Base-by-base conservation (phyloP, 2,797 vertebrate species). In the Pseudochaenichthys georgianus region DNA sequence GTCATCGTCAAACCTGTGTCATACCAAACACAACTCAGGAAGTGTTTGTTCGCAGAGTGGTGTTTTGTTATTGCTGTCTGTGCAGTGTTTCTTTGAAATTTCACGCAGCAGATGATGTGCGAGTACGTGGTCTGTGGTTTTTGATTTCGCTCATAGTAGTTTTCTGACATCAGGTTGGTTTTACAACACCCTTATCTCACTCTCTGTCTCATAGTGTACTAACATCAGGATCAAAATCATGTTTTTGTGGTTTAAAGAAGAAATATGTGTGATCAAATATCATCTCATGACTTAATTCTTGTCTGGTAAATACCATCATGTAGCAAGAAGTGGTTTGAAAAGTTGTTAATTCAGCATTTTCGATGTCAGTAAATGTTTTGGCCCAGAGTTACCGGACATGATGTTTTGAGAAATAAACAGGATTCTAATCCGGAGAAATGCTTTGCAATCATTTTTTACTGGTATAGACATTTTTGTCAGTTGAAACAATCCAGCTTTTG, bases 51-150 rank as follows among this genome's bases (percentile, higher is more conserved):
- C 9, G 19, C 42, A 28, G 47, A 13, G 19, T 59, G 4, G 9
- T 50, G 41, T 73, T 77, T 38, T 63, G 51, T 38, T 67, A 47
- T 61, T 73, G 12, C 70, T 74, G 17, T 41, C 21, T 38, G 28
- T 38, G 70, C 12, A 45, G 19, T 9, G 9, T 50, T 64, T 77
- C 55, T 81, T 70, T 87, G 59, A 76, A 75, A 84, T 28, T 68
- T 62, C 38, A 70, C 64, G 38, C 63, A 47, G 45, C 31, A 42
- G 47, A 80, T 86, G 86, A 89, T 59, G 74, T 78, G 50, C 75
- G 70, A 77, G 55, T 41, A 10, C 5, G 8, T 4, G 7, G 13
- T 41, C 48, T 87, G 86, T 84, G 84, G 83, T 75, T 93, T 90
- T 82, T 77, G 78, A 41, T 8, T 84, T 87, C 23, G 87, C 72